phyloP scores from a whole-genome alignment of 2,797 vertebrate genomes.

The Prionace glauca region DNA sequence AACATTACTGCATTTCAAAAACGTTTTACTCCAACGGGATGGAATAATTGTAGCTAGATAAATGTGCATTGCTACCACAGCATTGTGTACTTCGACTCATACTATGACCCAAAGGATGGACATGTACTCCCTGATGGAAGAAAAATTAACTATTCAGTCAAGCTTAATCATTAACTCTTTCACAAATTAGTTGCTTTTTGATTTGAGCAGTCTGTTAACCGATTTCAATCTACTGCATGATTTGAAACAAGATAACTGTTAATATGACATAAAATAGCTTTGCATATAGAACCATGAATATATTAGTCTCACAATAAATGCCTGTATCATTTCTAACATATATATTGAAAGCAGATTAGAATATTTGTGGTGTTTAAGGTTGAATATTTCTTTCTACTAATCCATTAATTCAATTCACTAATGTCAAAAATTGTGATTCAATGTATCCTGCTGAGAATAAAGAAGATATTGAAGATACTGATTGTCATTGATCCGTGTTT shows the following conservation, averaged over 20 bases:
- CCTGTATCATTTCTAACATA: not conserved
- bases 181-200: not conserved
- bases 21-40: fast-evolving
- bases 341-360: not conserved
- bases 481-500: not conserved
- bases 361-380: not conserved
- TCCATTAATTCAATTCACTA: not conserved
- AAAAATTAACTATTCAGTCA: not conserved
- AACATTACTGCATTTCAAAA: fast-evolving
- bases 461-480: not conserved
- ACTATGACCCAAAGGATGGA: not conserved
- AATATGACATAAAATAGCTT: not conserved
- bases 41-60: not conserved
- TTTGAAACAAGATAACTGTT: not conserved
- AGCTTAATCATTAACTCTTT: not conserved
- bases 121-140: no score
- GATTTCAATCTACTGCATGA: no score
- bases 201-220: no score
- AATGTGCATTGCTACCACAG: not conserved
- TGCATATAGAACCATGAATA: not conserved
- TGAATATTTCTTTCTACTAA: not conserved
- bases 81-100: not conserved
- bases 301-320: not conserved
- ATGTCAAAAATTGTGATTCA: not conserved
- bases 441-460: not conserved